phyloP scores from a whole-genome alignment of 2,888 invertebrate species.

The Sepioteuthis lessoniana region DNA sequence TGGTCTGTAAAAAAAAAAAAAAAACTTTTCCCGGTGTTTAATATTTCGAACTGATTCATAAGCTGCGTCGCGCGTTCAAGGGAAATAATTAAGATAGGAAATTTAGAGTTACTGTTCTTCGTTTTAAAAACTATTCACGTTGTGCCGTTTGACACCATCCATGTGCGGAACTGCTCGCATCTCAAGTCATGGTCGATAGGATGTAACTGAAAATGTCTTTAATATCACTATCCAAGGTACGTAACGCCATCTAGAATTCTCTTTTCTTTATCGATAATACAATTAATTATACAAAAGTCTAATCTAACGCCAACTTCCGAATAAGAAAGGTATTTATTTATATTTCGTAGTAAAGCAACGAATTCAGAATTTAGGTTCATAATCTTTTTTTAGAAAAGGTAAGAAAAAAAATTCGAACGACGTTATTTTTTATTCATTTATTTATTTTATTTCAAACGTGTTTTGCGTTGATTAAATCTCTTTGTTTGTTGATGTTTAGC shows the following conservation, averaged over 20 bases:
- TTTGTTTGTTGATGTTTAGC: background rate
- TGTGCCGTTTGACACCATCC: background rate
- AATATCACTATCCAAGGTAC: background rate
- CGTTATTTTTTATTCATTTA: background rate
- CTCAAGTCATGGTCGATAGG: background rate
- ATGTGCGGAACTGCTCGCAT: background rate
- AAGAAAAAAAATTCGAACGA: background rate
- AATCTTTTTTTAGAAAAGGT: too few species aligned
- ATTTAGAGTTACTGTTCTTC: constrained; percentile 44
- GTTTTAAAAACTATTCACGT: background rate
- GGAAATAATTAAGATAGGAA: background rate
- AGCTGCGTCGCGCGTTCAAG: too few species aligned
- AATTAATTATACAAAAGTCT: background rate
- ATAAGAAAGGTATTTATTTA: background rate
- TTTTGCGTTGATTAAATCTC: background rate
- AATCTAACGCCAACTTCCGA: background rate
- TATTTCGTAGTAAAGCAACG: background rate
- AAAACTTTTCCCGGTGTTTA: too few species aligned
- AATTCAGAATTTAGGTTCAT: too few species aligned
- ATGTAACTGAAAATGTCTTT: background rate
- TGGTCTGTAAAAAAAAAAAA: too few species aligned
- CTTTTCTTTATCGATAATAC: too few species aligned
- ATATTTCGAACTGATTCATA: too few species aligned
- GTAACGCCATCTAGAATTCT: background rate
- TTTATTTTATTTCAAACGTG: background rate